These are phyloP conservation scores for Neria commutata DNA, from an alignment of 2,888 invertebrate species.

Conservation along the genomic window DNA sequence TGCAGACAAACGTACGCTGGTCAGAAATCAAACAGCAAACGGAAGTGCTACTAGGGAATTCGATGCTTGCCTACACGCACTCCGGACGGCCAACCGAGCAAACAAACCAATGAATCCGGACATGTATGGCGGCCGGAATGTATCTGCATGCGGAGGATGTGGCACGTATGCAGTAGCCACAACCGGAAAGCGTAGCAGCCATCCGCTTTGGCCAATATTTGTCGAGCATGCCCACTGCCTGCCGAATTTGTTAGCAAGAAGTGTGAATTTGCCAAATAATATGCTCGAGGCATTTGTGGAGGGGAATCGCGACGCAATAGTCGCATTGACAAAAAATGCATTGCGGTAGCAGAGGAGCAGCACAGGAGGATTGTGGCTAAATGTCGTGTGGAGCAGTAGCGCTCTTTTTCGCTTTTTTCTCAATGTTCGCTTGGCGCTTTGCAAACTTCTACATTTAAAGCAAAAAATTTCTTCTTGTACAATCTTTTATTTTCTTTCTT, in stretches of 20 bases:
- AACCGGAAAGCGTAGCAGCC: background rate
- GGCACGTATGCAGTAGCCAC: background rate
- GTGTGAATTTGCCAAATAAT: constrained; percentile 35
- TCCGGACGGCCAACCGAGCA: background rate
- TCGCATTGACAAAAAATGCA: background rate
- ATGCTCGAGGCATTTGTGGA: too few species aligned
- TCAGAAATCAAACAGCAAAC: background rate
- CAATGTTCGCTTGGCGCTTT: too few species aligned
- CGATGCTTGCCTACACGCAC: constrained; percentile 16
- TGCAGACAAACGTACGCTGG: background rate
- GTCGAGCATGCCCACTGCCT: constrained; percentile 5
- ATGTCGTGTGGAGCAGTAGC: too few species aligned
- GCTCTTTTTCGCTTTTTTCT: too few species aligned
- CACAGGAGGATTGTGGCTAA: background rate
- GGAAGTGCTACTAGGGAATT: constrained; percentile 27
- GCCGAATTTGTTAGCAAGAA: constrained; percentile 9
- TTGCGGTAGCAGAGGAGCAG: background rate
- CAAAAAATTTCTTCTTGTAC: too few species aligned
- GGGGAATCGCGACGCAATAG: background rate
- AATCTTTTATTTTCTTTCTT: too few species aligned
- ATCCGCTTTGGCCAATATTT: constrained; percentile 10
- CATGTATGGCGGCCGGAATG: too few species aligned
- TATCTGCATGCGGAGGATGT: too few species aligned
- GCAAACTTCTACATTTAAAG: too few species aligned
- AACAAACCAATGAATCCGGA: too few species aligned